phyloP scores from a whole-genome alignment of 2,113 vertebrate genomes.

The Elachura formosa region DNA sequence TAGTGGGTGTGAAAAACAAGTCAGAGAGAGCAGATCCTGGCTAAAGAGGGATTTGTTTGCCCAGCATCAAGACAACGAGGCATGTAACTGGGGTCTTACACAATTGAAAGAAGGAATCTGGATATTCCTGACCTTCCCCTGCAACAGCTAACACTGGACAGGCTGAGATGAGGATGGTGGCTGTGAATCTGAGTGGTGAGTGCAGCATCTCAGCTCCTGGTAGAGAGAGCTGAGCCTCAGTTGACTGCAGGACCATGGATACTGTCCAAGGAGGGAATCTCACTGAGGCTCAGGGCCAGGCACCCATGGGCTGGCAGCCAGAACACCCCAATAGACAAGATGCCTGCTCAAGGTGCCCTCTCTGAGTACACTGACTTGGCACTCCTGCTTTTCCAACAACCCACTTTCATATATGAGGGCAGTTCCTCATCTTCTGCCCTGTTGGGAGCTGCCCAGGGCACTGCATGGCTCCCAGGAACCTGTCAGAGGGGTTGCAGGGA shows the following conservation, averaged over 20 bases:
- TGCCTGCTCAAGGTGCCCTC: neutral
- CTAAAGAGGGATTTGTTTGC: neutral
- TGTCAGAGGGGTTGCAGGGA: rapidly evolving
- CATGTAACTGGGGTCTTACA: neutral
- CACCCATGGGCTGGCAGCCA: neutral
- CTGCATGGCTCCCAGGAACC: neutral
- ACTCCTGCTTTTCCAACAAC: neutral
- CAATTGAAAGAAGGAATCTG: neutral
- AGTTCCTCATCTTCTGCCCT: neutral
- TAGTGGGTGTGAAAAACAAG: neutral
- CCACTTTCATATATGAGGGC: neutral
- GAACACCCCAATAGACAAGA: rapidly evolving
- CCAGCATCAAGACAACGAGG: neutral
- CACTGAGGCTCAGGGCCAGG: neutral
- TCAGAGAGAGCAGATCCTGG: neutral
- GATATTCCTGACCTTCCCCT: neutral
- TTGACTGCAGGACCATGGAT: rapidly evolving
- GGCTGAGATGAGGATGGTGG: neutral
- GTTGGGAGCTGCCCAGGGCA: neutral
- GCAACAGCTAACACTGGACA: neutral
- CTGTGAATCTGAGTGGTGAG: neutral
- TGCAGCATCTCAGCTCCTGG: neutral
- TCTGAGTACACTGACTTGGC: rapidly evolving
- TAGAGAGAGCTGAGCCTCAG: neutral
- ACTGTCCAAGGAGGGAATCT: neutral